A percentile compares a stretch with the other conserved stretches of the same genome.
Conservation (phyloP, 2,113 vertebrate genomes). For the Rattus norvegicus region DNA sequence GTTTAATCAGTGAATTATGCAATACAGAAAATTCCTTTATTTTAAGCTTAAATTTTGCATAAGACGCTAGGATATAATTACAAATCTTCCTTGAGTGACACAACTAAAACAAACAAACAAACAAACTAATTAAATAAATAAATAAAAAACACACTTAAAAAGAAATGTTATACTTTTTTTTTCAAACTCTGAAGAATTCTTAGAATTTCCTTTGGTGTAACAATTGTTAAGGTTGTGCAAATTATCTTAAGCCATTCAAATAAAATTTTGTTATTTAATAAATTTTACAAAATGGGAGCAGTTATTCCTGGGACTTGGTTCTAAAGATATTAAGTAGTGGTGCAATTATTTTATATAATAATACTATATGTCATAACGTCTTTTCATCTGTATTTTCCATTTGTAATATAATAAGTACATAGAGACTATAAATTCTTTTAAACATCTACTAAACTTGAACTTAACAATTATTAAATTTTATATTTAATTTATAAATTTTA, state of each 20-base stretch:
- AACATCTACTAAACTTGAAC: background rate
- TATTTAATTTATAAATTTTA: too few species aligned
- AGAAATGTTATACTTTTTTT: background rate
- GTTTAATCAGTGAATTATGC: background rate
- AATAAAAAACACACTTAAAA: background rate
- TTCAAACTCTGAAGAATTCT: background rate
- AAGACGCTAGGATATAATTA: background rate
- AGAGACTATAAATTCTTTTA: background rate
- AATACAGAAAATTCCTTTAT: background rate
- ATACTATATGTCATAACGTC: background rate
- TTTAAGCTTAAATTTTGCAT: background rate
- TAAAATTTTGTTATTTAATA: background rate
- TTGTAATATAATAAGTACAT: background rate
- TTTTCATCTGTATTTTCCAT: background rate
- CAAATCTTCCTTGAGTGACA: background rate
- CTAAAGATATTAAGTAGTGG: background rate
- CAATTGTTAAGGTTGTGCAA: background rate
- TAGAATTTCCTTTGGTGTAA: background rate
- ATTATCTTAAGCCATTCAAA: background rate
- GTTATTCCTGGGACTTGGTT: background rate
- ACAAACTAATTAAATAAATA: background rate
- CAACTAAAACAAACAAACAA: background rate
- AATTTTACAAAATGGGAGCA: background rate
- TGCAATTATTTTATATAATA: constrained; percentile 3
- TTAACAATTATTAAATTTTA: background rate